These are phyloP conservation scores for Hirundichthys speculiger DNA, from an alignment of 2,113 vertebrate species.

Conservation along the genomic window DNA sequence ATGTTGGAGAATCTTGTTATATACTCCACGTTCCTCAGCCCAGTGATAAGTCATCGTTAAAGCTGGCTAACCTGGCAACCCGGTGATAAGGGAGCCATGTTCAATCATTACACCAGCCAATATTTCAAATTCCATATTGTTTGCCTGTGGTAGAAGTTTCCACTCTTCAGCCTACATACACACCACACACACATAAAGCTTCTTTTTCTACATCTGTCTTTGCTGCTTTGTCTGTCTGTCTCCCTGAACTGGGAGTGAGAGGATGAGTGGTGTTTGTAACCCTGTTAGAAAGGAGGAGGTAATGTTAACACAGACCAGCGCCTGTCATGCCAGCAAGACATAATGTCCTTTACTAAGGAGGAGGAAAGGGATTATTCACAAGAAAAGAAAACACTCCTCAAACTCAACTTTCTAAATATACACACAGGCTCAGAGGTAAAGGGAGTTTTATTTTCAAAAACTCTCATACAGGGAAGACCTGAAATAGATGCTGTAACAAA, in stretches of 20 bases:
- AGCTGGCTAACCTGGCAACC: conserved; percentile 81
- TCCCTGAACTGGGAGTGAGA: conserved; percentile 44
- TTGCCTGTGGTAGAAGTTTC: conserved; percentile 73
- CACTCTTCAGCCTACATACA: conserved; percentile 43
- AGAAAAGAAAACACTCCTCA: conserved; percentile 18
- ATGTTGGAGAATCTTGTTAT: conserved; percentile 82
- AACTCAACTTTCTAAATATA: conserved; percentile 41
- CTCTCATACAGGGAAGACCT: background rate
- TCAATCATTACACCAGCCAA: conserved; percentile 82
- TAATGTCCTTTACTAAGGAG: conserved; percentile 47
- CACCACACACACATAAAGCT: conserved; percentile 26
- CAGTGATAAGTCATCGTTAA: conserved; percentile 85
- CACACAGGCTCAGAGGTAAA: conserved; percentile 10
- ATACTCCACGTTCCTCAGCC: conserved; percentile 78
- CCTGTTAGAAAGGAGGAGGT: conserved; percentile 40
- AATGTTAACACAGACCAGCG: conserved; percentile 62
- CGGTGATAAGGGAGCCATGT: conserved; percentile 83
- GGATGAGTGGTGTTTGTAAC: conserved; percentile 57
- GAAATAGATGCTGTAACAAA: background rate
- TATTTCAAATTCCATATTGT: conserved; percentile 86
- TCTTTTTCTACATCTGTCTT: conserved; percentile 33
- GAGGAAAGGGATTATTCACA: conserved; percentile 46
- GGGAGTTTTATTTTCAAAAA: conserved; percentile 14
- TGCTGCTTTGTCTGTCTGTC: conserved; percentile 30
- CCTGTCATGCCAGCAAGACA: conserved; percentile 56